These are phyloP conservation scores for Patella caerulea DNA, from an alignment of 2,888 invertebrate species.

Conservation along the genomic window DNA sequence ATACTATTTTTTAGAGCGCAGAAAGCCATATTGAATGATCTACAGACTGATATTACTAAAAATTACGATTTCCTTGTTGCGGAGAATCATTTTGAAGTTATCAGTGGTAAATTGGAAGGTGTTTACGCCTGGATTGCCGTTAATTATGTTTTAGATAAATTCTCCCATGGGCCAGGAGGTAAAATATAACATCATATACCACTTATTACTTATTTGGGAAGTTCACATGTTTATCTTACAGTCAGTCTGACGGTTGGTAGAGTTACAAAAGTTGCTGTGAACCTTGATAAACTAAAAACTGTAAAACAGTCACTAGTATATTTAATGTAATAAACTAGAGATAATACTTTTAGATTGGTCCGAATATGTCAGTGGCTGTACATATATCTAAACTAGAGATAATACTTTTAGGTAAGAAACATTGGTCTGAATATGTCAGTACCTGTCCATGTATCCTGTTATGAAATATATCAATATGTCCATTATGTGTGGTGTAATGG, in stretches of 20 bases:
- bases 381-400: too few relatives aligned
- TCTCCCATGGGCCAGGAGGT: constrained; percentile 66
- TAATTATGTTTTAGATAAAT: constrained; percentile 73
- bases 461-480: too few relatives aligned
- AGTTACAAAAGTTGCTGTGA: neutral
- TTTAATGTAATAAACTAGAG: constrained; percentile 3
- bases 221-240: too few relatives aligned
- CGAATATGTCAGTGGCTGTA: neutral
- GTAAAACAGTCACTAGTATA: neutral
- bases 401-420: too few relatives aligned
- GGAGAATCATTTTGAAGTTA: constrained; percentile 73
- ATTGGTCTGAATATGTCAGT: too few relatives aligned
- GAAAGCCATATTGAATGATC: constrained; percentile 70
- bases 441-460: too few relatives aligned
- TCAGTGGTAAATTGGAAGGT: constrained; percentile 75
- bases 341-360: neutral
- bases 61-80: constrained; percentile 73
- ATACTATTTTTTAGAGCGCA: constrained; percentile 57
- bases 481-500: too few relatives aligned
- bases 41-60: constrained; percentile 71
- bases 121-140: constrained; percentile 76
- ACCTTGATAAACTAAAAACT: constrained; percentile 1
- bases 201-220: too few relatives aligned
- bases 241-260: too few relatives aligned
- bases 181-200: too few relatives aligned